Evolutionary conservation across 2,113 vertebrate genomes (phyloP).

Genomic region (Chroicocephalus ridibundus): DNA sequence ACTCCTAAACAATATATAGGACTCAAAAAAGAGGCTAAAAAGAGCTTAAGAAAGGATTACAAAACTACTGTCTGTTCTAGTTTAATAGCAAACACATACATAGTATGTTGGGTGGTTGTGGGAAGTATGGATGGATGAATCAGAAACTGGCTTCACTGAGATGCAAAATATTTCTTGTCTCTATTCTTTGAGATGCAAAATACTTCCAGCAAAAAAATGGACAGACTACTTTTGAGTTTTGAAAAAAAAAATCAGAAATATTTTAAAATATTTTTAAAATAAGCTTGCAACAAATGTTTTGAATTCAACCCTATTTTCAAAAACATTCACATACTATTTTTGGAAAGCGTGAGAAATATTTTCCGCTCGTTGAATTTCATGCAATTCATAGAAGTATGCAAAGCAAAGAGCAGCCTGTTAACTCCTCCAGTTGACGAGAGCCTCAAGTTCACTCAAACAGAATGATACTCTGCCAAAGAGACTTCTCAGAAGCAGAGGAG

Average conservation of each 20-base stretch:
- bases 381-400: background rate
- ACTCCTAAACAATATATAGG: background rate
- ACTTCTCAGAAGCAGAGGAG: background rate
- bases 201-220: background rate
- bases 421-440: background rate
- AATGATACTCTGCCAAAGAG: background rate
- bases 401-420: background rate
- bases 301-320: background rate
- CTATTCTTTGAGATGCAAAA: background rate
- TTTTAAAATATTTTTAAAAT: background rate
- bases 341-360: background rate
- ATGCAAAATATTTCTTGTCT: background rate
- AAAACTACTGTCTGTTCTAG: background rate
- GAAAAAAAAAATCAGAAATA: background rate
- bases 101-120: background rate
- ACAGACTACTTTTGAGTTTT: background rate
- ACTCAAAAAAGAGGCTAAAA: background rate
- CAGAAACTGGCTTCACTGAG: background rate
- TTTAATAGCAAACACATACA: background rate
- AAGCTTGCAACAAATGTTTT: background rate
- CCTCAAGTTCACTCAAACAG: background rate
- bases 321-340: background rate
- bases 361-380: background rate
- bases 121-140: background rate
- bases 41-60: background rate